These are phyloP conservation scores for Vulpes vulpes DNA, from an alignment of 2,113 vertebrate genomes.

Conservation along the genomic window DNA sequence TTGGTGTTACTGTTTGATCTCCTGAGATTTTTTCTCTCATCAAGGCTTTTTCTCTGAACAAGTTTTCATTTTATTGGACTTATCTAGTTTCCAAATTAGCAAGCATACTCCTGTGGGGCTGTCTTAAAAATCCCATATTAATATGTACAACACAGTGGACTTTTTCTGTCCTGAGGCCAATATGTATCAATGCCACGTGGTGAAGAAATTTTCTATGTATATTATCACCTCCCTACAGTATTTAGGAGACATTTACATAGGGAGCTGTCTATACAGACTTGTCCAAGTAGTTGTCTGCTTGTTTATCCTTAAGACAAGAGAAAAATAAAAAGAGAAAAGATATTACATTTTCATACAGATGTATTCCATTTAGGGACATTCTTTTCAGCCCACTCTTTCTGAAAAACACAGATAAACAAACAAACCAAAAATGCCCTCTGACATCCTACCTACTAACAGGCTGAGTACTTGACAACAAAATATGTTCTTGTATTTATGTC, in stretches of 20 bases:
- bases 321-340: conserved; percentile 62
- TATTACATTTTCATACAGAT: conserved; percentile 41
- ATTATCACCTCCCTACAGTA: not conserved
- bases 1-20: conserved; percentile 8
- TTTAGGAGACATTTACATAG: not conserved
- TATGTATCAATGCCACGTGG: conserved; percentile 8
- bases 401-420: conserved; percentile 1
- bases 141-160: conserved; percentile 24
- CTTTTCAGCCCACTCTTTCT: not conserved
- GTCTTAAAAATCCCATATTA: conserved; percentile 67
- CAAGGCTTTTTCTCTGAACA: conserved; percentile 65
- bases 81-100: conserved; percentile 78
- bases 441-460: conserved; percentile 10
- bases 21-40: conserved; percentile 59
- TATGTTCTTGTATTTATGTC: not conserved
- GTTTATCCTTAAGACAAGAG: conserved; percentile 25
- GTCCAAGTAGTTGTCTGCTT: conserved; percentile 3
- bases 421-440: not conserved
- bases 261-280: not conserved
- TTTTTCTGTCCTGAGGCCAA: conserved; percentile 61
- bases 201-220: conserved; percentile 39
- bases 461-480: conserved; percentile 39
- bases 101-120: conserved; percentile 50
- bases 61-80: conserved; percentile 70
- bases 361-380: not conserved